Base-by-base conservation (phyloP, 2,113 vertebrate genomes). In the Protomyctophum bolini region DNA sequence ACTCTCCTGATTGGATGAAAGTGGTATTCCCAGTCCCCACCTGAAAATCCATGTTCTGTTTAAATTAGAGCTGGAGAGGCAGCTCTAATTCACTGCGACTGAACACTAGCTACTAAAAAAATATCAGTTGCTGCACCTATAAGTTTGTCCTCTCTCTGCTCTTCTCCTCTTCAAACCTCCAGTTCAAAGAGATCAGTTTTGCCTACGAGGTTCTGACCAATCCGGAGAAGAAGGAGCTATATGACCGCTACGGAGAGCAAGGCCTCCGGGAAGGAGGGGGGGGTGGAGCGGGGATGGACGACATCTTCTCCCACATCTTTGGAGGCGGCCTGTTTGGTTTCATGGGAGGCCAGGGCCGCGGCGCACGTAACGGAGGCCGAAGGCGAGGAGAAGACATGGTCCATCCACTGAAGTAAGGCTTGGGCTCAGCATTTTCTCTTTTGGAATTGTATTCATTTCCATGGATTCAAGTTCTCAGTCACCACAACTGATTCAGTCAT, bases 101-200 rank as follows among this genome's bases (percentile, higher is more conserved):
- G 49, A 8, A 50, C 10, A 10, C 49, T 10, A 54, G 10, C 10
- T 11, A 54, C 11, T 41, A 41, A 41, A 1, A 1, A 41, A 41
- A 41, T 41, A 41, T 41, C 33, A 41, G 1, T 41, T 41, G 4
- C 33, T 41, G 33, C 3, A 41, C 33, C 33, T 41, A 5, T 12
- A 54, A n/a, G 51, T 10, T 6, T 12, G 11, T 54, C 12, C 51
- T 54, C 12, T 2, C 10, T 12, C 12, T 11, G 51, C 3, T 62
- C 6, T 15, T 6, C 33, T 50, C n/a, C 51, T 8, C 66, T 51
- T 52, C 8, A 46, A 62, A 59, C 15, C 3, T 84, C 2, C 72
- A 93, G 97, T 99, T 99, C 89, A 99, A 99, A 91, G 98, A 99
- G 92, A 99, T 99, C 83, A 99, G 97, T 75, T 99, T 99, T 92